A percentile compares a stretch with the other conserved stretches of the same genome.
phyloP scores from a whole-genome alignment of 2,888 invertebrate species.

The Drosophila subsilvestris region DNA sequence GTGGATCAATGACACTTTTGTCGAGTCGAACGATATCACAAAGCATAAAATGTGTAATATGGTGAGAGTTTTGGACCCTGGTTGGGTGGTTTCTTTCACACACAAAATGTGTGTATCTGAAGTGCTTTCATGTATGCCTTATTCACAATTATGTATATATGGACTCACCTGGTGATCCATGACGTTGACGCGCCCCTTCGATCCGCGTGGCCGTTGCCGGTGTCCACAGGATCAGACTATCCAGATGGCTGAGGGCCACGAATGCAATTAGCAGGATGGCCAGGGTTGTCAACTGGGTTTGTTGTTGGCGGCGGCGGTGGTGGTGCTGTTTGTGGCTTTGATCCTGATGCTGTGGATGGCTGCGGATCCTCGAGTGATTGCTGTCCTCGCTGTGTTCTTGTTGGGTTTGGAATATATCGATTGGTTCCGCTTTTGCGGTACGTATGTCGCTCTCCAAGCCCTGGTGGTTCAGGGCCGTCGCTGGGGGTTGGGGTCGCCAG shows the following conservation, averaged over 20 bases:
- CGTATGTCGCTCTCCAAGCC: neutral
- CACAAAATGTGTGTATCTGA: no score
- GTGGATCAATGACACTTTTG: slow-evolving; percentile 25
- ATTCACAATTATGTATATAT: no score
- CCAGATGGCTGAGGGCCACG: slow-evolving; percentile 79
- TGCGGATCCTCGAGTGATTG: slow-evolving; percentile 7
- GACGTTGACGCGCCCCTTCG: slow-evolving; percentile 75
- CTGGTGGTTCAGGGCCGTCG: slow-evolving; percentile 9
- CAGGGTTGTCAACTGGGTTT: slow-evolving; percentile 71
- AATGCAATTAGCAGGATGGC: slow-evolving; percentile 69
- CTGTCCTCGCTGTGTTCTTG: neutral
- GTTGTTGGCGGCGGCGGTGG: slow-evolving; percentile 8
- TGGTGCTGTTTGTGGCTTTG: slow-evolving; percentile 16
- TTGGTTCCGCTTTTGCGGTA: neutral
- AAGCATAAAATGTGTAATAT: no score
- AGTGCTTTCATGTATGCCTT: neutral
- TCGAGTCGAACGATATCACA: no score
- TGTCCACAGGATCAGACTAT: slow-evolving; percentile 60
- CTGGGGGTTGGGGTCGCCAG: slow-evolving; percentile 33
- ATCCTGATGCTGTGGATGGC: slow-evolving; percentile 23
- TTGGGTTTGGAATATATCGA: neutral
- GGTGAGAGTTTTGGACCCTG: no score
- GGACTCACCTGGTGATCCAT: slow-evolving; percentile 80
- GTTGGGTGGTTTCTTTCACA: neutral
- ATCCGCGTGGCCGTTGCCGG: slow-evolving; percentile 64